Percentiles rank a stretch among this genome's conserved stretches.
These are phyloP conservation scores for Noctua comes DNA, from an alignment of 2,888 invertebrate species.

Conservation along the genomic window DNA sequence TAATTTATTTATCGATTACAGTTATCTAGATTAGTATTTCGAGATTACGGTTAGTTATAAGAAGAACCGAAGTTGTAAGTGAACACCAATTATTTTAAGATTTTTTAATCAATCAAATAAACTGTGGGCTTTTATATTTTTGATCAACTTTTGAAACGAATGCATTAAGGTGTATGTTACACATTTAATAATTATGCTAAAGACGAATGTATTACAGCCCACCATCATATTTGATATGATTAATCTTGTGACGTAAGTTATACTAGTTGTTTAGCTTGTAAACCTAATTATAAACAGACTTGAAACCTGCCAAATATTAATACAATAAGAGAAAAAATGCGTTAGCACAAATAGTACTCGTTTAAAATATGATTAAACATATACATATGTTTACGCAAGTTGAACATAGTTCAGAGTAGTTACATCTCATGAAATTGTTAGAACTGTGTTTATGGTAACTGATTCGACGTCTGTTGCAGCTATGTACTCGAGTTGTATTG, in stretches of 20 bases:
- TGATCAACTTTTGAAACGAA: slow-evolving; percentile 27
- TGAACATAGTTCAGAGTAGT: slow-evolving; percentile 57
- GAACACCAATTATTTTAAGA: slow-evolving; percentile 81
- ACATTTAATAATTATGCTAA: slow-evolving; percentile 11
- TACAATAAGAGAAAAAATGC: slow-evolving; percentile 75
- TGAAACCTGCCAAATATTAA: slow-evolving; percentile 85
- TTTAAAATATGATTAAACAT: slow-evolving; percentile 55
- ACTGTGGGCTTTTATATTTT: slow-evolving; percentile 50
- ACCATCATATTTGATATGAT: slow-evolving; percentile 46
- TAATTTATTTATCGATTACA: slow-evolving; percentile 65
- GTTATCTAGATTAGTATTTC: slow-evolving; percentile 56
- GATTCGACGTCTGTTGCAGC: slow-evolving; percentile 30
- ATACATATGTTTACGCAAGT: slow-evolving; percentile 52
- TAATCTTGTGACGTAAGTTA: slow-evolving; percentile 48
- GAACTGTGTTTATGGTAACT: slow-evolving; percentile 34
- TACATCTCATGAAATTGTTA: slow-evolving; percentile 33
- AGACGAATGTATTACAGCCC: slow-evolving; percentile 31
- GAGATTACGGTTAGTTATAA: slow-evolving; percentile 61
- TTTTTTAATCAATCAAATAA: slow-evolving; percentile 44
- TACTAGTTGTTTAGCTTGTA: slow-evolving; percentile 60
- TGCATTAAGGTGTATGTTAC: slow-evolving; percentile 4
- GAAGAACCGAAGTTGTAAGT: slow-evolving; percentile 73
- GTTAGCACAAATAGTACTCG: slow-evolving; percentile 72
- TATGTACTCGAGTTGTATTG: slow-evolving; percentile 42
- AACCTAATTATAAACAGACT: slow-evolving; percentile 72